Conservation (phyloP, 2,888 invertebrate species). For the Nysson spinosus region DNA sequence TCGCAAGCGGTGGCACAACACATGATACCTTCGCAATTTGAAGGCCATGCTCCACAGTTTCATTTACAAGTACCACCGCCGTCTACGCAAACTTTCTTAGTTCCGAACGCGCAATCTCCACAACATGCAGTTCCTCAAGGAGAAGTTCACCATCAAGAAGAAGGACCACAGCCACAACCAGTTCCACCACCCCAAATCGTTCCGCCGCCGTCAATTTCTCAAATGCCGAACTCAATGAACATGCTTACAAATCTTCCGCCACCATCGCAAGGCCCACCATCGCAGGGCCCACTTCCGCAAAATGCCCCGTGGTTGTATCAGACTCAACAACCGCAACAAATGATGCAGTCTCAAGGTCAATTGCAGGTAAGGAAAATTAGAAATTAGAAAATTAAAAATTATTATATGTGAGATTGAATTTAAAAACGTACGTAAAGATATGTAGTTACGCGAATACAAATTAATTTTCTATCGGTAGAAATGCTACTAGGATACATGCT, state of each 20-base stretch:
- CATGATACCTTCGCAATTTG: conserved; percentile 68
- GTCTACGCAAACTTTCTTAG: conserved; percentile 68
- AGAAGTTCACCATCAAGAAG: conserved; percentile 78
- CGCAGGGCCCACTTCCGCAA: conserved; percentile 69
- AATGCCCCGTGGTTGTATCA: conserved; percentile 75
- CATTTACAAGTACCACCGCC: conserved; percentile 70
- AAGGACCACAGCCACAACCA: conserved; percentile 78
- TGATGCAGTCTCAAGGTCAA: conserved; percentile 67
- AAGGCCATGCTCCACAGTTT: conserved; percentile 69
- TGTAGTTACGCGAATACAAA: too few species aligned
- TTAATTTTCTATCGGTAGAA: conserved; percentile 55
- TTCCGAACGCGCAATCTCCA: conserved; percentile 67
- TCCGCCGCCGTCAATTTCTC: conserved; percentile 70
- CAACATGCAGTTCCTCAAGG: conserved; percentile 78
- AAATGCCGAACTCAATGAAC: conserved; percentile 72
- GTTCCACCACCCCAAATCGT: conserved; percentile 76
- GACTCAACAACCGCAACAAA: conserved; percentile 65
- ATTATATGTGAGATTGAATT: too few species aligned
- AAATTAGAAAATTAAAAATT: too few species aligned
- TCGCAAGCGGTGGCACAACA: conserved; percentile 64
- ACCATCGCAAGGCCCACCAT: conserved; percentile 70
- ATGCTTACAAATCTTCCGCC: conserved; percentile 73
- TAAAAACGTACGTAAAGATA: too few species aligned
- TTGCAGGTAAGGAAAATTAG: conserved; percentile 62
- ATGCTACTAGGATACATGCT: conserved; percentile 65